Conservation (phyloP, 2,113 vertebrate genomes). For the human region DNA sequence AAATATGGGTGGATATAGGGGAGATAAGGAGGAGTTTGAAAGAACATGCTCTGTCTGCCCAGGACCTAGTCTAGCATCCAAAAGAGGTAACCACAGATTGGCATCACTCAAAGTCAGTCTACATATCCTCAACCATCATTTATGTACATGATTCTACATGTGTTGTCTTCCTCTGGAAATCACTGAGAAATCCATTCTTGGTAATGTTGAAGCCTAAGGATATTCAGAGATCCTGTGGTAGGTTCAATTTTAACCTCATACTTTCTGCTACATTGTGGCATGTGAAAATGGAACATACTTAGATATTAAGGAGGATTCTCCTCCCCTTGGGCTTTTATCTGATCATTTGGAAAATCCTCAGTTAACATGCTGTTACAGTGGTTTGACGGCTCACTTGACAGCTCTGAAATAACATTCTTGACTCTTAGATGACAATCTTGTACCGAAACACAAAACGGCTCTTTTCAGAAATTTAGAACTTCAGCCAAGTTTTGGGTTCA, state of each 20-base stretch:
- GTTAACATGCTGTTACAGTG: not conserved
- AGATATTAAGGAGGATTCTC: not conserved
- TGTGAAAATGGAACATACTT: not conserved
- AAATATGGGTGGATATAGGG: not conserved
- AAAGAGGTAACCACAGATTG: not conserved
- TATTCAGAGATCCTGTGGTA: not conserved
- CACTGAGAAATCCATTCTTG: not conserved
- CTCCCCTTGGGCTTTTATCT: not conserved
- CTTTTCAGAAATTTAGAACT: slow-evolving; percentile 28
- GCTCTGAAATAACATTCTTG: slow-evolving; percentile 36
- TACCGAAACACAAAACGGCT: slow-evolving; percentile 12
- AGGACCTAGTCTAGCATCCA: not conserved
- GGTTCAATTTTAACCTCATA: not conserved
- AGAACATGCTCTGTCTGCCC: not conserved
- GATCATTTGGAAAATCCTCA: not conserved
- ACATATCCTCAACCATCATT: not conserved
- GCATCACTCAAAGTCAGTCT: not conserved
- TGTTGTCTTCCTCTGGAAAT: not conserved
- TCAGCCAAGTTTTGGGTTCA: not conserved
- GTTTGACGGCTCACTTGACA: slow-evolving; percentile 42
- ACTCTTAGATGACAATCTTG: not conserved
- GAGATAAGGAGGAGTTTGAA: not conserved
- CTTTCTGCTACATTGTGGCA: not conserved
- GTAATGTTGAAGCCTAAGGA: not conserved
- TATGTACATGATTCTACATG: not conserved